These are phyloP conservation scores for Todiramphus chloris DNA, from an alignment of 2,113 vertebrate species.

Conservation along the genomic window DNA sequence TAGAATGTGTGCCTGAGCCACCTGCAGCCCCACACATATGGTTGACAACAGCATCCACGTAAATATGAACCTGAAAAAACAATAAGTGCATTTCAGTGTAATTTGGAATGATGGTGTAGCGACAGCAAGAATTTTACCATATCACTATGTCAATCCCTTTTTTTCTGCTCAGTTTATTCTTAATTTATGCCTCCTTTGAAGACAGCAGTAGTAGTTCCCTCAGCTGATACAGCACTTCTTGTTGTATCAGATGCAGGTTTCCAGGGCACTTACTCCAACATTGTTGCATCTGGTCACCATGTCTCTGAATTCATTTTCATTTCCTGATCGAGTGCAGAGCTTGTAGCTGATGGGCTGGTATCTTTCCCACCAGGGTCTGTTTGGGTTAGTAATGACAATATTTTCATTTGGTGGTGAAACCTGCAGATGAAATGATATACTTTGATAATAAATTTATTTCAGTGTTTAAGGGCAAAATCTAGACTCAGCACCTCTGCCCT, in stretches of 20 bases:
- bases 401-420: constrained; percentile 92
- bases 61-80: constrained; percentile 76
- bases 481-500: neutral
- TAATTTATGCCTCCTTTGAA: neutral
- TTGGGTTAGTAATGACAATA: constrained; percentile 77
- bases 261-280: constrained; percentile 84
- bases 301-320: constrained; percentile 84
- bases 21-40: constrained; percentile 79
- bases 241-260: neutral
- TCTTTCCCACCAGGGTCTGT: constrained; percentile 92
- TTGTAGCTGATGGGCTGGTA: constrained; percentile 94
- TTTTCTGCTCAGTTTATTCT: neutral
- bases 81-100: neutral
- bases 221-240: neutral
- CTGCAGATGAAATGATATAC: constrained; percentile 50
- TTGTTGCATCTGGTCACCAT: constrained; percentile 96
- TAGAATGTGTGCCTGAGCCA: constrained; percentile 79
- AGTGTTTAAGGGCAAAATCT: neutral
- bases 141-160: neutral
- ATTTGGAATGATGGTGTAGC: neutral
- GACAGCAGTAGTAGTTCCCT: neutral
- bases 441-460: neutral
- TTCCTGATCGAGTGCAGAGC: constrained; percentile 90
- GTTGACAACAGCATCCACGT: constrained; percentile 82
- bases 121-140: neutral